Percentiles rank a stretch among this genome's conserved stretches.
Conservation (phyloP, 1,140 invertebrate genomes). For the Bombus affinis region DNA sequence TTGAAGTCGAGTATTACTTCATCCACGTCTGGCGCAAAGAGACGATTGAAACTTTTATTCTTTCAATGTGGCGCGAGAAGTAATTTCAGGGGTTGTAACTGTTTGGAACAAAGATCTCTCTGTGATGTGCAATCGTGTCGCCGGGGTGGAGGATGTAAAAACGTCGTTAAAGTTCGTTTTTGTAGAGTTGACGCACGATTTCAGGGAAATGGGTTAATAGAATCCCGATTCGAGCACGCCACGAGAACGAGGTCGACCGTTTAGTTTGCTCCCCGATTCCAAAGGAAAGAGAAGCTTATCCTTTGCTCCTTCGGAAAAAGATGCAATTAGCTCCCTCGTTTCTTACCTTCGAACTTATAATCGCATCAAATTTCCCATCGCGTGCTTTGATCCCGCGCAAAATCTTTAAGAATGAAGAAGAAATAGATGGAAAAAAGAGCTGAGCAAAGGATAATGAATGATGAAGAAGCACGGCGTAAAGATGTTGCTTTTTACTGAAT, state of each 20-base stretch:
- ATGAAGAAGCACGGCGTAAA: neutral
- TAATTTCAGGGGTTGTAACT: conserved; percentile 35
- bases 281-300: neutral
- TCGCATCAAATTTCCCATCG: conserved; percentile 61
- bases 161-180: conserved; percentile 54
- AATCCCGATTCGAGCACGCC: conserved; percentile 56
- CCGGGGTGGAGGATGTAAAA: conserved; percentile 21
- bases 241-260: conserved; percentile 13
- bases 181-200: conserved; percentile 41
- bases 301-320: conserved; percentile 32
- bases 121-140: neutral
- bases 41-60: conserved; percentile 36
- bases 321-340: conserved; percentile 56
- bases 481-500: neutral
- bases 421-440: neutral
- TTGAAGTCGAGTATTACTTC: neutral
- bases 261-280: conserved; percentile 27
- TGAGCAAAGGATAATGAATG: neutral
- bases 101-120: conserved; percentile 42
- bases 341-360: conserved; percentile 55
- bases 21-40: neutral
- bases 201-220: conserved; percentile 62
- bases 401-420: conserved; percentile 18
- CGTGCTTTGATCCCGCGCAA: conserved; percentile 56
- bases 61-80: neutral